Base-by-base conservation (phyloP, 2,888 invertebrate species). In the Dermolepida albohirtum region DNA sequence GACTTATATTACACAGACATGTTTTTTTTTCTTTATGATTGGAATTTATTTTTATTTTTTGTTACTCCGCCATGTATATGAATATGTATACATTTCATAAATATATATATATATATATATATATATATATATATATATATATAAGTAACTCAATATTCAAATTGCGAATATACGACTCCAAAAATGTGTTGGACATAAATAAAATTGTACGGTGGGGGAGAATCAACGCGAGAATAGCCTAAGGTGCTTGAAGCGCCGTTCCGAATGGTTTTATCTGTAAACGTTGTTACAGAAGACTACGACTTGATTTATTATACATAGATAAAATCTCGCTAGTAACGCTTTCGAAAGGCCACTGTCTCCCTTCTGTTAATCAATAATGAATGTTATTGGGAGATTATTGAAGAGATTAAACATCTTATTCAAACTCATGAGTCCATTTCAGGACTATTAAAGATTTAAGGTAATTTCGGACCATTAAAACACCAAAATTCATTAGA, bases 301-400 rank as follows among this genome's bases (percentile, higher is more conserved):
- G 76, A 76, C 80, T 81, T 82, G 82, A 82, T 82, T 82, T 82
- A 82, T 82, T 80, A 78, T 76, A 71, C 74, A 74, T 73, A 73
- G 82, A 82, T 82, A 81, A 78, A 78, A 82, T 82, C 81, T 78
- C 75, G 77, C 78, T 80, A 80, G 80, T 81, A 79, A 79, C 79
- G 76, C 74, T 78, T 77, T 77, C 75, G 75, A 75, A 73, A 72
- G 64, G 75, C 75, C 75, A 76, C 76, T 75, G 74, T 75, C 74
- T 74, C 72, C 74, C 75, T 75, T 75, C 75, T 74, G 72, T 76
- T 75, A 75, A 75, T 78, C 77, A 73, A 75, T 75, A 74, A 78
- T 74, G 64, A 68, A 64, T 64, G 64, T 68, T 68, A 68, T 64
- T 68, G 64, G 55, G 44, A 68, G 68, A 64, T 68, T 65, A 68